A percentile compares a stretch with the other conserved stretches of the same genome.
Conservation (phyloP, 2,888 invertebrate species). For the Ornithoptera alexandrae region DNA sequence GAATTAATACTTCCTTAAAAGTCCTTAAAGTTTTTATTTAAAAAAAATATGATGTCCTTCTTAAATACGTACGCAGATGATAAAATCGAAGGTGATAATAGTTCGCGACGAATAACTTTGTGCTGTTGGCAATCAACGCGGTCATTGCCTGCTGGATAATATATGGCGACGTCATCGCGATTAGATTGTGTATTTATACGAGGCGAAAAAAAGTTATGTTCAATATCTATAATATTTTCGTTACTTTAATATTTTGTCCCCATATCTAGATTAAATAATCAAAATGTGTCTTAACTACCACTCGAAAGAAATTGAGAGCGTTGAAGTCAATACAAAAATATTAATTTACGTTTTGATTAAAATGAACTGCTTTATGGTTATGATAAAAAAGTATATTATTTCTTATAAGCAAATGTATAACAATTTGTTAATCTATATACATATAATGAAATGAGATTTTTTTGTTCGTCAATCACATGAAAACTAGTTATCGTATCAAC, state of each 20-base stretch:
- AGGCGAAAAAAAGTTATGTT: background rate
- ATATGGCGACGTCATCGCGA: slow-evolving; percentile 22
- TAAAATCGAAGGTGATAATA: slow-evolving; percentile 23
- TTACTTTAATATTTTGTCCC: background rate
- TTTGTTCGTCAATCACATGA: no score
- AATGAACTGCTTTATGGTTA: no score
- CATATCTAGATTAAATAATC: background rate
- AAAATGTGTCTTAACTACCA: no score
- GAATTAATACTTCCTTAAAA: slow-evolving; percentile 7
- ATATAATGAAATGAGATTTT: no score
- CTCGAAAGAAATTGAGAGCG: no score
- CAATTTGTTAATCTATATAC: no score
- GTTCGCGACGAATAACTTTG: slow-evolving; percentile 21
- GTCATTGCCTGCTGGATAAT: slow-evolving; percentile 28
- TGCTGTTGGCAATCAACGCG: slow-evolving; percentile 19
- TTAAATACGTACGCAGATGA: slow-evolving; percentile 21
- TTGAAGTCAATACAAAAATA: no score
- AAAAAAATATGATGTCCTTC: slow-evolving; percentile 1
- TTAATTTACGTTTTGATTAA: no score
- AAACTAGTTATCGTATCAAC: no score
- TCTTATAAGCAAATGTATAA: no score
- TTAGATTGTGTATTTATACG: slow-evolving; percentile 32
- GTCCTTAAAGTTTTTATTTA: background rate
- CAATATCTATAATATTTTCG: background rate
- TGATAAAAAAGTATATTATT: no score